Percentiles rank a stretch among this genome's conserved stretches.
These are phyloP conservation scores for Corythornis cristatus DNA, from an alignment of 2,113 vertebrate species.

Conservation along the genomic window DNA sequence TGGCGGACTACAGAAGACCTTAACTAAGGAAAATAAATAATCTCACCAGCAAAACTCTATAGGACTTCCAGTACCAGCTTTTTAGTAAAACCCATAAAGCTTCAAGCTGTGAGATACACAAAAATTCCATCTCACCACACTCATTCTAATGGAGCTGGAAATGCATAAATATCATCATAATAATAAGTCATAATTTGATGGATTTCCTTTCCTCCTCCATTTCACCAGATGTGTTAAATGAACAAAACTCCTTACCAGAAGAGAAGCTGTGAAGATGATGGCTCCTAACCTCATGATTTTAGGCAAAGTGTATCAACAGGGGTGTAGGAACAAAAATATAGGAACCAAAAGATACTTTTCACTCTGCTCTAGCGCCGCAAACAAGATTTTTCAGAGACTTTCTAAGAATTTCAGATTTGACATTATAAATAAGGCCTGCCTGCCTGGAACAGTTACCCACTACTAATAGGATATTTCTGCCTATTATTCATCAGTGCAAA, in stretches of 20 bases:
- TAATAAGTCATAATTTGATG: background rate
- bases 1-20: background rate
- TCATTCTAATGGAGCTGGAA: background rate
- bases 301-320: background rate
- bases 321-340: background rate
- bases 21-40: background rate
- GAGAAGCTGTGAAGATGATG: background rate
- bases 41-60: background rate
- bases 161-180: background rate
- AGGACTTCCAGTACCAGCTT: background rate
- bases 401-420: background rate
- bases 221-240: background rate
- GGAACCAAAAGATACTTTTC: background rate
- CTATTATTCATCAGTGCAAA: background rate
- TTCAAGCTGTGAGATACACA: background rate
- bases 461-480: background rate
- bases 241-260: background rate
- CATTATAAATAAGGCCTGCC: background rate
- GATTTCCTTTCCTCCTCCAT: background rate
- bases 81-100: background rate
- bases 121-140: background rate
- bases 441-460: background rate
- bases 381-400: background rate
- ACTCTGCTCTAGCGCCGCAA: background rate
- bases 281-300: background rate